phyloP scores from a whole-genome alignment of 2,113 vertebrate species.

The Dipodomys stephensi region DNA sequence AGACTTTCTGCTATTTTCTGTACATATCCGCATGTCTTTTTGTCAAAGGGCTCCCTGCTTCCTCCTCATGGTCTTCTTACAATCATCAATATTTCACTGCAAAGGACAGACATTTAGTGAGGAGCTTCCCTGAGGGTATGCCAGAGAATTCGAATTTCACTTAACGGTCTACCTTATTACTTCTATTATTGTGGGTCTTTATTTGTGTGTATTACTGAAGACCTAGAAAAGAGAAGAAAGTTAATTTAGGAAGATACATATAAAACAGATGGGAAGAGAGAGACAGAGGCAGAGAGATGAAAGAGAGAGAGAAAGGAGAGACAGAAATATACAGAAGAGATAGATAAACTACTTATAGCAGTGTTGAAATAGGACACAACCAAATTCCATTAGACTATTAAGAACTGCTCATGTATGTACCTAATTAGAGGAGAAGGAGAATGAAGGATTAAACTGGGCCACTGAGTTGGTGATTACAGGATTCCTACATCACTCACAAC shows the following conservation, averaged over 20 bases:
- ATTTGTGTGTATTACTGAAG: neutral
- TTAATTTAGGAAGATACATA: neutral
- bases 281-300: neutral
- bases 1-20: neutral
- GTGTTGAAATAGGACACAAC: neutral
- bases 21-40: neutral
- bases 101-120: neutral
- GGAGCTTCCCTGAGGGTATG: neutral
- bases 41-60: neutral
- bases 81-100: neutral
- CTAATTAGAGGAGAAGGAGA: neutral
- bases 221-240: neutral
- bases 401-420: neutral
- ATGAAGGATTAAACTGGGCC: neutral
- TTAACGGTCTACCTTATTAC: neutral
- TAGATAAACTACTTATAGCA: neutral
- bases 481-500: neutral
- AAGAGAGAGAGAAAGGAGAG: neutral
- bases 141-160: neutral
- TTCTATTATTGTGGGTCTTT: neutral
- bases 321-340: neutral
- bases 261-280: neutral
- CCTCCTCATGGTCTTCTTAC: neutral
- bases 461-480: neutral
- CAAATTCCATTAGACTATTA: neutral